Base-by-base conservation (phyloP, 2,888 invertebrate species). In the Papilio protenor region DNA sequence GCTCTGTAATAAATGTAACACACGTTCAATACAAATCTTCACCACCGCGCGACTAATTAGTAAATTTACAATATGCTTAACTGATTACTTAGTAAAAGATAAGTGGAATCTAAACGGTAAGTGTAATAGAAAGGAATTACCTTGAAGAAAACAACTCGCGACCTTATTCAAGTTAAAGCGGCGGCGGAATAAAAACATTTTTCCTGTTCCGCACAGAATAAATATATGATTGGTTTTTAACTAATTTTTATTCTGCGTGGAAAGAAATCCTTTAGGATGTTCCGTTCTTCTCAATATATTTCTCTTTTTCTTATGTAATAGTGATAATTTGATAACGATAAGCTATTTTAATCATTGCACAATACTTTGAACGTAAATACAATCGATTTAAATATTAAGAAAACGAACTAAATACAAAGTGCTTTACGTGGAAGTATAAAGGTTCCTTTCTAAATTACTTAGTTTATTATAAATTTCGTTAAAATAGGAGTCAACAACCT, bases 81-180 rank as follows among this genome's bases (percentile, higher is more conserved):
- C n/a, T 27, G 27, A 64, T 23, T 70, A 52, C 66, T 23, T 2
- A 11, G 64, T 61, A 23, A 52, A 64, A 74, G 66, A 66, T 55
- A 77, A 75, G 75, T 72, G 52, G 33, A 69, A 49, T 72, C 74
- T 75, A 52, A 75, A 76, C 45, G 59, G 18, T 33, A 40, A 77
- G 40, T 61, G 71, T 59, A 73, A 73, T 80, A 81, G 82, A 86
- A 87, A 84, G 85, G 84, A 87, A 69, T 90, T 87, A 93, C 94
- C 94, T 94, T 94, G 93, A 84, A 85, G 82, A 80, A 89, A 83
- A 78, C 83, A 87, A 83, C 87, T 87, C 70, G 82, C 86, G 81
- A 87, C 89, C 87, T 90, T 90, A 87, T 81, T 85, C 80, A 90
- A 83, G 86, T 84, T 83, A 84, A 83, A 83, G 83, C 85, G 86